phyloP scores from a whole-genome alignment of 2,797 vertebrate genomes.

The Alcedo atthis region DNA sequence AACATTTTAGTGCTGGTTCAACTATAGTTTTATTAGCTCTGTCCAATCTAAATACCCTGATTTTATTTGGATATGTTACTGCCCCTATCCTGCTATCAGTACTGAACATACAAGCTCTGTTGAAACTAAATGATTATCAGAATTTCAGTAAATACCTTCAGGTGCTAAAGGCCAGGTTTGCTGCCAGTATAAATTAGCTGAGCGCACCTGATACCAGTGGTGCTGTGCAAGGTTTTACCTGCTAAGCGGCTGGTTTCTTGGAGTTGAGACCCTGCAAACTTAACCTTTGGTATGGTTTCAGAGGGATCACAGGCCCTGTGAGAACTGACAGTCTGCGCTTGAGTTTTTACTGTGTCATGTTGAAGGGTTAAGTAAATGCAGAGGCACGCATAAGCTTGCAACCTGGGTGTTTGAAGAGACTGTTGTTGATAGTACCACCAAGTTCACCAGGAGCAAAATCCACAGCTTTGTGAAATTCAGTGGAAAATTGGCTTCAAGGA shows the following conservation, averaged over 20 bases:
- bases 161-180: neutral
- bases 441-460: constrained; percentile 28
- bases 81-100: neutral
- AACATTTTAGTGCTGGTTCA: neutral
- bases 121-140: neutral
- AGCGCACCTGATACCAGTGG: neutral
- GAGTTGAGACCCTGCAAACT: neutral
- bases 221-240: neutral
- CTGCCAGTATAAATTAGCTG: neutral
- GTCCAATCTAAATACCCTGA: neutral
- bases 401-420: neutral
- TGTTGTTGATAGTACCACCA: neutral
- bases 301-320: neutral
- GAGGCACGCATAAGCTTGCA: neutral
- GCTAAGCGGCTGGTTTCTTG: neutral
- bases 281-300: neutral
- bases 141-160: neutral
- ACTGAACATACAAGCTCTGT: neutral
- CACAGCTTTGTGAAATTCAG: constrained; percentile 54
- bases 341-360: neutral
- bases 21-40: neutral
- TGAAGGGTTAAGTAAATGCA: neutral
- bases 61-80: neutral
- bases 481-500: constrained; percentile 65
- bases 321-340: accelerated